These are phyloP conservation scores for Lepidocolaptes lacrymiger DNA, from an alignment of 2,797 vertebrate genomes.

Conservation along the genomic window DNA sequence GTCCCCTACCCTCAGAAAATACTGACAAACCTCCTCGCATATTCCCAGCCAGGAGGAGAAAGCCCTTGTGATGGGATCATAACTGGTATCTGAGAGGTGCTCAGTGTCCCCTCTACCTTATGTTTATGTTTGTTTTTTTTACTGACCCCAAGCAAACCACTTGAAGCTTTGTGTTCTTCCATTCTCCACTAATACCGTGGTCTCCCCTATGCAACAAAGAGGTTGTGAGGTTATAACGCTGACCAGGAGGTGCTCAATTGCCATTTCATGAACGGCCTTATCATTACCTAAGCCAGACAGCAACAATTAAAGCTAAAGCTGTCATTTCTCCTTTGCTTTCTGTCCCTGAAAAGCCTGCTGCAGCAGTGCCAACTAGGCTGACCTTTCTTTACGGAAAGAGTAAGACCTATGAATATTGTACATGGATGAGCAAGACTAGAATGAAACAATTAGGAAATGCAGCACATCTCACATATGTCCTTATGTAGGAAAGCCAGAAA, in stretches of 20 bases:
- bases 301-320: background rate
- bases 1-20: background rate
- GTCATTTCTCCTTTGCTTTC: background rate
- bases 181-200: background rate
- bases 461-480: conserved; percentile 55
- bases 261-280: background rate
- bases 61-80: fast-evolving
- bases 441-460: conserved; percentile 53
- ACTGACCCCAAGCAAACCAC: background rate
- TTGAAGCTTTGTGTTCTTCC: background rate
- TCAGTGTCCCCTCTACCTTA: background rate
- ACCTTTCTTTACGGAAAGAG: conserved; percentile 2
- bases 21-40: background rate
- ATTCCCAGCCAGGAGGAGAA: background rate
- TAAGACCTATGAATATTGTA: background rate
- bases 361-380: background rate
- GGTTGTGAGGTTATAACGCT: background rate
- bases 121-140: background rate
- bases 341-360: background rate
- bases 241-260: background rate
- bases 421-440: background rate
- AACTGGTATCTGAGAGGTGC: background rate
- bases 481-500: conserved; percentile 55
- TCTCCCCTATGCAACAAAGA: background rate
- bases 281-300: background rate